A percentile compares a stretch with the other conserved stretches of the same genome.
These are phyloP conservation scores for Lates calcarifer DNA, from an alignment of 2,113 vertebrate genomes.

Conservation along the genomic window DNA sequence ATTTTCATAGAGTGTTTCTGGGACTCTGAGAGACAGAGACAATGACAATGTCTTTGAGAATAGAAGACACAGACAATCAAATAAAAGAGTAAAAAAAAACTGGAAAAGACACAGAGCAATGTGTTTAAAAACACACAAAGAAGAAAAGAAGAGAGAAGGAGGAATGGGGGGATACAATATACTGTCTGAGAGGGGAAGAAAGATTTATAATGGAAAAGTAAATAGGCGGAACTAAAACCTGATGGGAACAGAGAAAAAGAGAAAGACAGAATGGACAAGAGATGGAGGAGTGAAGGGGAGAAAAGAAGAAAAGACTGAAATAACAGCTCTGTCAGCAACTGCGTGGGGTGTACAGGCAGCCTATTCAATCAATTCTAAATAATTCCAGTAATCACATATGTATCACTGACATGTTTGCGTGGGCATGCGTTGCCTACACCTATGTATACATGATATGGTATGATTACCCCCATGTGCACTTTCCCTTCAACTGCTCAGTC, in stretches of 20 bases:
- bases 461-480: constrained; percentile 1
- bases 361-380: constrained; percentile 16
- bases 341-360: background rate
- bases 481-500: constrained; percentile 29
- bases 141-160: background rate
- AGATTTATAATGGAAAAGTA: constrained; percentile 36
- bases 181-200: background rate
- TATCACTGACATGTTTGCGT: background rate
- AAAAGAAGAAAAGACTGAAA: background rate
- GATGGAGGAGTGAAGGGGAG: background rate
- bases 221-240: constrained; percentile 22
- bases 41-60: constrained; percentile 21
- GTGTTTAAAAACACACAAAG: constrained; percentile 8
- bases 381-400: constrained; percentile 2
- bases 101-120: background rate
- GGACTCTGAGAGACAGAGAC: constrained; percentile 73
- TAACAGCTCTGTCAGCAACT: constrained; percentile 35
- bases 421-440: background rate
- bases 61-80: constrained; percentile 12
- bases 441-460: background rate
- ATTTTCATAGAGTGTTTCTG: constrained; percentile 81
- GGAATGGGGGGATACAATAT: background rate
- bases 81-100: background rate
- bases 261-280: background rate
- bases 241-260: background rate